Conservation (phyloP, 1,140 invertebrate genomes). For the Neodiprion pinetum region DNA sequence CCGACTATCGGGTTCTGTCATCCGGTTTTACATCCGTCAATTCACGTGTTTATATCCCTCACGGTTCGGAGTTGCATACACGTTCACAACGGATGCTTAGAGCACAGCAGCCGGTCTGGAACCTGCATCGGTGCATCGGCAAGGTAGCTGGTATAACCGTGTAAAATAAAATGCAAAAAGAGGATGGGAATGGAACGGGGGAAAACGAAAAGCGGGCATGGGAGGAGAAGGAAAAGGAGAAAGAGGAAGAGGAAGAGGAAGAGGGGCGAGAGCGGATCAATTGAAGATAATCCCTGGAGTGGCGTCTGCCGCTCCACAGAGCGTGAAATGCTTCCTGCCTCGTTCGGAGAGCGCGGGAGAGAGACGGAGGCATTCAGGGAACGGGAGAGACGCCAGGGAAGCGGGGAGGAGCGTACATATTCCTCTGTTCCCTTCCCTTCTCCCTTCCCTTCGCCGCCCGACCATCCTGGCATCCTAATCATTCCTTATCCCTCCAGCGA, state of each 20-base stretch:
- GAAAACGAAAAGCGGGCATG: not conserved
- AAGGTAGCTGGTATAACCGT: not conserved
- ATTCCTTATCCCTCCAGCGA: constrained; percentile 13
- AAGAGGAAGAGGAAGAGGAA: constrained; percentile 29
- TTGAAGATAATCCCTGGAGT: constrained; percentile 58
- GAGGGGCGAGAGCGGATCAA: constrained; percentile 52
- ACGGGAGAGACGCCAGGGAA: not conserved
- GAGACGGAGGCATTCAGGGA: not conserved
- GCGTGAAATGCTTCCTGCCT: constrained; percentile 58
- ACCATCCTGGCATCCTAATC: constrained; percentile 37
- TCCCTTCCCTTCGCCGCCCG: constrained; percentile 20
- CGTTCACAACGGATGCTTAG: not conserved
- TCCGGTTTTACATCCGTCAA: not conserved
- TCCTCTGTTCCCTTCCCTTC: constrained; percentile 28
- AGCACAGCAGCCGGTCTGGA: not conserved
- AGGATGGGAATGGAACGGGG: not conserved
- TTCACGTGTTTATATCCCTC: not conserved
- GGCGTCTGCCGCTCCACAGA: constrained; percentile 51
- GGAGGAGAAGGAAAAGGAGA: constrained; percentile 7
- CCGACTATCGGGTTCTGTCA: not conserved
- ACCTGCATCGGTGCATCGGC: not conserved
- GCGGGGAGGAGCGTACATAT: constrained; percentile 1
- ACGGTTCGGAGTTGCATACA: not conserved
- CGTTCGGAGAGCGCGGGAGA: constrained; percentile 24
- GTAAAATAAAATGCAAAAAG: not conserved